These are phyloP conservation scores for Trissonchulus latispiculum DNA, from an alignment of 2,888 invertebrate species.

Conservation along the genomic window DNA sequence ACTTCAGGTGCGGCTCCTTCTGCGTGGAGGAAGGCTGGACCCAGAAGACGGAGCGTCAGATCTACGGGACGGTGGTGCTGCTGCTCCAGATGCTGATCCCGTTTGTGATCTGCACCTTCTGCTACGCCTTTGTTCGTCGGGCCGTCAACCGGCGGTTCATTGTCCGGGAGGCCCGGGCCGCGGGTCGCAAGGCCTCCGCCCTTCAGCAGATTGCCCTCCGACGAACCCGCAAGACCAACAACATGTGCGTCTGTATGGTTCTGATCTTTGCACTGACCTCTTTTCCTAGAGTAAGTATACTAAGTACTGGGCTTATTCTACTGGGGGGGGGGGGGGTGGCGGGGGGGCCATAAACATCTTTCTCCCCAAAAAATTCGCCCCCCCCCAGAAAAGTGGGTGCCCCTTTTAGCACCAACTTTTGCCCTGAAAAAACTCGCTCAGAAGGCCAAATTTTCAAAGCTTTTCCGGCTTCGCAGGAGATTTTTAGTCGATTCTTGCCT, in stretches of 20 bases:
- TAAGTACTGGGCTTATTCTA: too few relatives aligned
- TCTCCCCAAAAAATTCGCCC: too few relatives aligned
- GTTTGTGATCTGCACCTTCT: neutral
- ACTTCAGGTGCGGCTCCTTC: neutral
- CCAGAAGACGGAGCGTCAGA: neutral
- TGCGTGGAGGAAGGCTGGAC: neutral
- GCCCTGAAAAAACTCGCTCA: too few relatives aligned
- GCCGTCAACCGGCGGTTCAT: neutral
- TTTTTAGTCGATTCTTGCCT: too few relatives aligned
- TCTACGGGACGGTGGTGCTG: neutral
- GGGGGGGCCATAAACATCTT: too few relatives aligned
- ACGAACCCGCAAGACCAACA: neutral
- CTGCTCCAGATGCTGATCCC: neutral
- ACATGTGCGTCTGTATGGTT: neutral
- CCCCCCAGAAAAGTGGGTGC: too few relatives aligned
- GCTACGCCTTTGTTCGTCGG: neutral
- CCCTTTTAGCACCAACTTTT: too few relatives aligned
- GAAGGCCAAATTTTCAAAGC: too few relatives aligned
- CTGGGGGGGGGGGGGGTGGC: too few relatives aligned
- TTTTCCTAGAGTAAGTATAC: neutral
- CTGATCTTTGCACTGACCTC: neutral
- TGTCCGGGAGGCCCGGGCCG: neutral
- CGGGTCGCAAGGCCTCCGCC: neutral
- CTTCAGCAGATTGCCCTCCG: neutral
- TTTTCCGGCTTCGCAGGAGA: too few relatives aligned